Evolutionary conservation across 2,113 vertebrate species (phyloP).

Genomic region (Grammomys dolichurus): DNA sequence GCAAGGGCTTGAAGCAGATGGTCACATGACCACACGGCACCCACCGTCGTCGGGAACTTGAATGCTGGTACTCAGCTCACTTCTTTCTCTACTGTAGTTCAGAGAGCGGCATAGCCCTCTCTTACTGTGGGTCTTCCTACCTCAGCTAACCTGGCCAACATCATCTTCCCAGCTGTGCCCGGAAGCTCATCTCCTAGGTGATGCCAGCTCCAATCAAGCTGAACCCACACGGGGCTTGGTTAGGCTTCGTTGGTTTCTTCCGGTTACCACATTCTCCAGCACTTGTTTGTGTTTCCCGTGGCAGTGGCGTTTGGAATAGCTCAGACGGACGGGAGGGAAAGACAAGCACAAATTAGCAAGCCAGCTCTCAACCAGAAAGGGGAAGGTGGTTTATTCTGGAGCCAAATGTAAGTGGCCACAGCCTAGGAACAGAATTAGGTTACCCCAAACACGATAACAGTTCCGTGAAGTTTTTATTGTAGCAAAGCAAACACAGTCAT

Average conservation of each 20-base stretch:
- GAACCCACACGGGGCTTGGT: not conserved
- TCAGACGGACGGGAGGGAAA: not conserved
- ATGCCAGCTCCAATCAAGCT: not conserved
- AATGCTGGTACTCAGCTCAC: not conserved
- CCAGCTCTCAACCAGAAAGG: not conserved
- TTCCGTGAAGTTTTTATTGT: not conserved
- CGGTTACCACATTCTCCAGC: not conserved
- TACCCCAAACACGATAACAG: not conserved
- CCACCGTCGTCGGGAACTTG: not conserved
- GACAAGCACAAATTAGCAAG: not conserved
- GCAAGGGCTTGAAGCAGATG: too few species aligned
- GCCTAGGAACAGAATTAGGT: not conserved
- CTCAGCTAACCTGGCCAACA: not conserved
- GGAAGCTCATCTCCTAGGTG: too few species aligned
- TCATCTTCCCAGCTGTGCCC: not conserved
- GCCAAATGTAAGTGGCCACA: not conserved
- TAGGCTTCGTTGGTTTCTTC: not conserved
- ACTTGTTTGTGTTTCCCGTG: not conserved
- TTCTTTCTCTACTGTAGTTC: not conserved
- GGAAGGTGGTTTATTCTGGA: not conserved
- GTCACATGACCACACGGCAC: too few species aligned
- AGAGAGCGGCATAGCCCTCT: not conserved
- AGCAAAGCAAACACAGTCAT: not conserved
- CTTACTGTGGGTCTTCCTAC: not conserved
- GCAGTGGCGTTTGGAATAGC: not conserved